Base-by-base conservation (phyloP, 64 coral and sea anemone species). In the Montipora sp. region DNA sequence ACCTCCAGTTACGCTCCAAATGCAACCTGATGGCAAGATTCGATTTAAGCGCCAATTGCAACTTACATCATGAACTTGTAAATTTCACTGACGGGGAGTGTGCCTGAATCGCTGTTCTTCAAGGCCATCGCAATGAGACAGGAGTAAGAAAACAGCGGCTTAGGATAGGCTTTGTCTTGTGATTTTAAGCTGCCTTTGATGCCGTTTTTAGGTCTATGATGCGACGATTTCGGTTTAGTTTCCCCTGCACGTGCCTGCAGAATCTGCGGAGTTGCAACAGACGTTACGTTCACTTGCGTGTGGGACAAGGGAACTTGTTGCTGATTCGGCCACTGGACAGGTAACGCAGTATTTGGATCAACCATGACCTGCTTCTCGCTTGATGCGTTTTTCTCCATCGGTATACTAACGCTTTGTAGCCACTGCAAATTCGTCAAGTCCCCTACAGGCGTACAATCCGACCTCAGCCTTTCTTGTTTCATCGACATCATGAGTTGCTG, bases 61-160 rank as follows among this genome's bases (percentile, higher is more conserved):
- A 99, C 98, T 94, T 94, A 99, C 98, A 96, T 95, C 98, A 99
- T 99, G 80, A 99, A 99, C 92, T 99, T 99, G 98, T 99, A 99
- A 77, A 99, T 99, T 92, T 99, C 98, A 89, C 98, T 99, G 80
- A 99, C 98, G 82, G 98, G 98, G 51, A 99, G 89, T 65, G 98
- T 99, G 90, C 98, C 98, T 45, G 98, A 84, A 89, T 99, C 98
- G 55, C 94, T 96, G 85, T 99, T 95, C 86, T 99, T 92, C 43
- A 99, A 69, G 53, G 98, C 98, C 98, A 99, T 99, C 22, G 98
- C 98, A 75, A 99, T 99, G 2, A 99, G 79, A 96, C 98, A 99
- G 1, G 94, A 96, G 78, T 99, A 99, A 19, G 94, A 96, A 88
- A 99, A 99, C 73, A 99, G 85, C 15, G 98, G 98, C 87, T 99